phyloP scores from a whole-genome alignment of 2,113 vertebrate genomes.

The Odontophorus gujanensis region DNA sequence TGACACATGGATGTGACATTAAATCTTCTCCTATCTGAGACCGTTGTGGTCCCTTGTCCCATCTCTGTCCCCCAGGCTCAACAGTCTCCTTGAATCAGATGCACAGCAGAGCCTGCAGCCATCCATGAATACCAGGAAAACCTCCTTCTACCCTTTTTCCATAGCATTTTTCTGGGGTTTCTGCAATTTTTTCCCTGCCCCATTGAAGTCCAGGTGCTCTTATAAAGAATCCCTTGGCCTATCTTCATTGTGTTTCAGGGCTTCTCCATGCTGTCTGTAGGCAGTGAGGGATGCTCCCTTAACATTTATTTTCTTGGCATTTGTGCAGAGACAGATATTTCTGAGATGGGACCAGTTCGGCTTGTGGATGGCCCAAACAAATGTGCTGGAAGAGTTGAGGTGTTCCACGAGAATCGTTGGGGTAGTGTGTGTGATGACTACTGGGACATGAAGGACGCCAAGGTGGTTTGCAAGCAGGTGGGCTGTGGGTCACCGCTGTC shows the following conservation, averaged over 20 bases:
- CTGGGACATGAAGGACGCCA: constrained; percentile 26
- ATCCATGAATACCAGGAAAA: background rate
- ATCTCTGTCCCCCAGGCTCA: background rate
- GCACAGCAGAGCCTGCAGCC: background rate
- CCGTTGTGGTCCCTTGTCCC: background rate
- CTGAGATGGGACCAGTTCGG: background rate
- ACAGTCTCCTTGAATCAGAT: background rate
- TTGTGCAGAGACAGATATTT: background rate
- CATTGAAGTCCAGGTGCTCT: background rate
- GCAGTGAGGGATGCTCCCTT: background rate
- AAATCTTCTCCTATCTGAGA: background rate
- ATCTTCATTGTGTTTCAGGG: accelerated
- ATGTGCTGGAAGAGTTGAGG: constrained; percentile 9
- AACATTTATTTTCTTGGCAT: background rate
- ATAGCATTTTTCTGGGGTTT: background rate
- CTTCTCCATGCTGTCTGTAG: background rate
- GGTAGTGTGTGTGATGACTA: constrained; percentile 1
- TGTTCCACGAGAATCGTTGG: background rate
- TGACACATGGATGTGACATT: background rate
- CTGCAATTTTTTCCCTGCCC: background rate
- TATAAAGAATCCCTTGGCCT: background rate
- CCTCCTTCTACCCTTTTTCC: background rate
- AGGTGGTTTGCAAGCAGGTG: constrained; percentile 17
- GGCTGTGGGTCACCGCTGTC: background rate
- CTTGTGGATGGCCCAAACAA: background rate